phyloP scores from a whole-genome alignment of 2,888 invertebrate species.

The Diaperis boleti region DNA sequence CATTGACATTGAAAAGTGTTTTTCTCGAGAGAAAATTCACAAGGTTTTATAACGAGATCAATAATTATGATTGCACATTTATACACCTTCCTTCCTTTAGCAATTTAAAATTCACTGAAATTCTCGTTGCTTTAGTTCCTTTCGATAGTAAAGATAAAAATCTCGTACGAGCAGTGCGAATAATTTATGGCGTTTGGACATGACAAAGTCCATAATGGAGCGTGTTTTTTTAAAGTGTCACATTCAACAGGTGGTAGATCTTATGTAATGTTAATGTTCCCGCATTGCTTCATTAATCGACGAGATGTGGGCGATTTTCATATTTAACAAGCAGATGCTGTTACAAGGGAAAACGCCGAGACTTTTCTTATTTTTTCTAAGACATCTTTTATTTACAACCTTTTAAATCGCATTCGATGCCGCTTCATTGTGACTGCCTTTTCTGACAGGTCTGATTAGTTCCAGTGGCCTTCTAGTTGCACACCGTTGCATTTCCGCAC shows the following conservation, averaged over 20 bases:
- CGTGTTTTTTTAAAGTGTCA: slow-evolving; percentile 12
- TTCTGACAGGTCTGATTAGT: slow-evolving; percentile 1
- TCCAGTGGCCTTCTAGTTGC: slow-evolving; percentile 23
- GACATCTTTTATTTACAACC: background rate
- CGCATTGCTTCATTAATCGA: slow-evolving; percentile 31
- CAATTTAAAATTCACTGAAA: background rate
- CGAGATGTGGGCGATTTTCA: slow-evolving; percentile 30
- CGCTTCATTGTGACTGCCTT: background rate
- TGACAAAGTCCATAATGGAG: slow-evolving; percentile 11
- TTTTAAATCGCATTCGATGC: background rate
- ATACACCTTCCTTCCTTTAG: background rate
- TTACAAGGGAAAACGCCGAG: background rate
- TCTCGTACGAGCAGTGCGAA: background rate
- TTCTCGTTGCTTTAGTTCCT: background rate
- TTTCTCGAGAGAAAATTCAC: slow-evolving; percentile 18
- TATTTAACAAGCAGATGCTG: slow-evolving; percentile 21
- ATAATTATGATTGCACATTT: slow-evolving; percentile 8
- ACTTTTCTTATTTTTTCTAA: background rate
- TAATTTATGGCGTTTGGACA: slow-evolving; percentile 4
- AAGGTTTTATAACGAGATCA: slow-evolving; percentile 11
- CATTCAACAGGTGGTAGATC: slow-evolving; percentile 33
- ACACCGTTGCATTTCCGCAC: slow-evolving; percentile 43
- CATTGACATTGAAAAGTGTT: slow-evolving; percentile 27
- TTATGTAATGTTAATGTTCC: slow-evolving; percentile 22
- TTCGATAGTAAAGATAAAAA: background rate